These are phyloP conservation scores for Sepiola atlantica DNA, from an alignment of 2,888 invertebrate species.

Conservation along the genomic window DNA sequence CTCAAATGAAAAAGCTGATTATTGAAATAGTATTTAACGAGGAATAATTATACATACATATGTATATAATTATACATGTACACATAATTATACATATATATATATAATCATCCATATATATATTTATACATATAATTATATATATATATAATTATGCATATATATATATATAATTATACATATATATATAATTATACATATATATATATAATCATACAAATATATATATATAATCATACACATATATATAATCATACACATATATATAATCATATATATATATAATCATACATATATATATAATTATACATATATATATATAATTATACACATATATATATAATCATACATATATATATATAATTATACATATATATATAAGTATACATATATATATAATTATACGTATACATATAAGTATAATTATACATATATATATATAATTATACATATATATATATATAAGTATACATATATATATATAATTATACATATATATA, in stretches of 20 bases:
- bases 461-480: too few relatives aligned
- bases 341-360: background rate
- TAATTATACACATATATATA: background rate
- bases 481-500: too few relatives aligned
- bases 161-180: background rate
- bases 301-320: background rate
- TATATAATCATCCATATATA: background rate
- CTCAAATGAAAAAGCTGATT: too few relatives aligned
- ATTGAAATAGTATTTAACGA: too few relatives aligned
- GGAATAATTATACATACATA: background rate
- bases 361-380: background rate
- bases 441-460: too few relatives aligned
- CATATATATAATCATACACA: background rate
- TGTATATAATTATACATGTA: background rate
- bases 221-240: background rate
- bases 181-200: background rate
- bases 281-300: background rate
- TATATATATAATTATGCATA: background rate
- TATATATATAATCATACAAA: background rate
- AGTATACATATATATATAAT: background rate
- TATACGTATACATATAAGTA: background rate
- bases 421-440: background rate
- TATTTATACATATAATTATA: background rate
- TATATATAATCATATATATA: background rate
- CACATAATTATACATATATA: background rate